Evolutionary conservation across 2,888 invertebrate genomes (phyloP).

Genomic region (Melangyna quadrimaculata): DNA sequence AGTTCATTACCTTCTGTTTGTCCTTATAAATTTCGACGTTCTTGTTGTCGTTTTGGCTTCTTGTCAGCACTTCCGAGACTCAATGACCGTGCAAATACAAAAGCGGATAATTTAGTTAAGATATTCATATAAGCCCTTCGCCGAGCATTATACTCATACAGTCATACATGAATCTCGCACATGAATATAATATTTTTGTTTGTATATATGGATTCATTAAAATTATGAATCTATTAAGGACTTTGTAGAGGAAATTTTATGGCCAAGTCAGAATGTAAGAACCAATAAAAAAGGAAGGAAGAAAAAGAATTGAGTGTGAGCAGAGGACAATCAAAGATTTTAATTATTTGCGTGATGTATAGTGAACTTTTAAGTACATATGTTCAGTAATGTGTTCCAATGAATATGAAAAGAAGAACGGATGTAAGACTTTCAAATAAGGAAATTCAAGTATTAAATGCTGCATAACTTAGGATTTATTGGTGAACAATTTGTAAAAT

Average conservation of each 20-base stretch:
- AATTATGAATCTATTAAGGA: slow-evolving; percentile 11
- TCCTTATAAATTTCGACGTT: neutral
- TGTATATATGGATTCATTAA: slow-evolving; percentile 28
- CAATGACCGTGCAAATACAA: slow-evolving; percentile 53
- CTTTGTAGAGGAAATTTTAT: neutral
- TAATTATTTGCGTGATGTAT: no score
- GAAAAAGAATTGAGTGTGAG: neutral
- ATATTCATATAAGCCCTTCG: slow-evolving; percentile 58
- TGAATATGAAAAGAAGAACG: no score
- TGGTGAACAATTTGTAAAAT: no score
- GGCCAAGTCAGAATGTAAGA: neutral
- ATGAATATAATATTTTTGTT: neutral
- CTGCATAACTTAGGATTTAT: no score
- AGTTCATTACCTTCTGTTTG: slow-evolving; percentile 64
- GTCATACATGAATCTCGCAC: neutral
- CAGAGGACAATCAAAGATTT: no score
- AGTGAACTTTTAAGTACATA: no score
- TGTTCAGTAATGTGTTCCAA: no score
- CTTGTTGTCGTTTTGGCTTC: slow-evolving; percentile 28
- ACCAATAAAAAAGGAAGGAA: neutral
- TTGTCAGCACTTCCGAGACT: slow-evolving; percentile 45
- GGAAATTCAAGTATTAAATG: no score
- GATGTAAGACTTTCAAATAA: no score
- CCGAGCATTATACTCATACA: neutral
- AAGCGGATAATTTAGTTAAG: slow-evolving; percentile 51